A percentile compares a stretch with the other conserved stretches of the same genome.
phyloP scores from a whole-genome alignment of 2,888 invertebrate species.

The Lasioglossum leucozonium region DNA sequence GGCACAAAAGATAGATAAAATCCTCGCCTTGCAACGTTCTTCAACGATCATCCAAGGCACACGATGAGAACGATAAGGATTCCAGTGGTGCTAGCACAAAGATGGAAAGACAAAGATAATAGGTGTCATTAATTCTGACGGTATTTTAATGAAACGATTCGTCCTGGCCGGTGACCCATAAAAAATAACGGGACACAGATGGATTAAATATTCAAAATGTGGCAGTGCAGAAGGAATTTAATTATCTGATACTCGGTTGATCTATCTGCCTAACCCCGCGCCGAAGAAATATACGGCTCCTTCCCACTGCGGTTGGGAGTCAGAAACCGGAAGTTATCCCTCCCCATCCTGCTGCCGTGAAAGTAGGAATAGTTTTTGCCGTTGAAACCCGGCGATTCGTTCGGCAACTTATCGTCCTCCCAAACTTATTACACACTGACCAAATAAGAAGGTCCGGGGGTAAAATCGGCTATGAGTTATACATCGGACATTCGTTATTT shows the following conservation, averaged over 20 bases:
- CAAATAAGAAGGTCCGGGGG: slow-evolving; percentile 52
- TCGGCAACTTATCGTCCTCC: slow-evolving; percentile 59
- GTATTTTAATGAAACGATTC: slow-evolving; percentile 39
- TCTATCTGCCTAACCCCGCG: slow-evolving; percentile 66
- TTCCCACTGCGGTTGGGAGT: slow-evolving; percentile 45
- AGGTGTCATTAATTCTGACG: not conserved
- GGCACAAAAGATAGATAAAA: not conserved
- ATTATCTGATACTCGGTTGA: slow-evolving; percentile 79
- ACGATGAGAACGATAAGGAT: not conserved
- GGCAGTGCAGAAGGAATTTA: slow-evolving; percentile 74
- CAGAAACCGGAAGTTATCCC: slow-evolving; percentile 64
- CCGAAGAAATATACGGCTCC: slow-evolving; percentile 60
- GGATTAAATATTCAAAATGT: slow-evolving; percentile 73
- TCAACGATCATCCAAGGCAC: not conserved
- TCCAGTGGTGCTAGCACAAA: not conserved
- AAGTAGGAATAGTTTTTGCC: slow-evolving; percentile 70
- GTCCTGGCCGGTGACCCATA: not conserved
- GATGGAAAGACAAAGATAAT: slow-evolving; percentile 4
- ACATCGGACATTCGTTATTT: slow-evolving; percentile 45
- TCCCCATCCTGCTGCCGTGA: slow-evolving; percentile 48
- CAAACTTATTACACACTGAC: slow-evolving; percentile 56
- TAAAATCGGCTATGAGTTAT: slow-evolving; percentile 49
- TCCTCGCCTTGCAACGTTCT: not conserved
- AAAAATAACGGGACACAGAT: slow-evolving; percentile 37
- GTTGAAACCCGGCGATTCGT: slow-evolving; percentile 43